Percentiles rank a stretch among this genome's conserved stretches.
phyloP scores from a whole-genome alignment of 2,113 vertebrate genomes.

The Dolichotis patagonum region DNA sequence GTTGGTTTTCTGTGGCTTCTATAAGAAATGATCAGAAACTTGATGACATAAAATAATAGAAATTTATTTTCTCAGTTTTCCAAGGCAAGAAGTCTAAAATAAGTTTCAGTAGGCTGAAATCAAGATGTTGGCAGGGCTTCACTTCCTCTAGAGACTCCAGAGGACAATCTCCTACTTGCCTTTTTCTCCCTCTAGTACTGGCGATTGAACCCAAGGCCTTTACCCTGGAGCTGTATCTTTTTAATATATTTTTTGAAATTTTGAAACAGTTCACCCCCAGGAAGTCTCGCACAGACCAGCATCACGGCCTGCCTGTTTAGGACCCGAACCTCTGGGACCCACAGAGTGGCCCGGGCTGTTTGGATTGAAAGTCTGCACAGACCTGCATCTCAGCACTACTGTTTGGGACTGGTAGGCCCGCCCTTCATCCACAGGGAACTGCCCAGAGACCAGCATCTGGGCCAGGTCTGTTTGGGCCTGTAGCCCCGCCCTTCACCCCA shows the following conservation, averaged over 20 bases:
- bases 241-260: neutral
- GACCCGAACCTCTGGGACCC: no score
- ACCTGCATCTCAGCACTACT: no score
- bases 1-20: slow-evolving; percentile 26
- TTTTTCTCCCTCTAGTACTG: neutral
- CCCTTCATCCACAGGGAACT: no score
- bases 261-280: no score
- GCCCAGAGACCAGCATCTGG: no score
- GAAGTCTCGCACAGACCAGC: no score
- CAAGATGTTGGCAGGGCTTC: neutral
- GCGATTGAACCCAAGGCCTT: neutral
- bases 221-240: neutral
- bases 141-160: neutral
- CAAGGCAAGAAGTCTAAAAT: slow-evolving; percentile 20
- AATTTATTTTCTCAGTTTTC: slow-evolving; percentile 40
- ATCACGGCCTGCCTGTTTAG: no score
- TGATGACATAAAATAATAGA: slow-evolving; percentile 42
- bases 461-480: no score
- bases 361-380: no score
- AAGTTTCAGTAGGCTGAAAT: slow-evolving; percentile 54
- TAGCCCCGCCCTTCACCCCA: no score
- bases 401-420: no score
- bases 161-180: neutral
- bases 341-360: no score
- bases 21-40: slow-evolving; percentile 29